Evolutionary conservation across 2,113 vertebrate genomes (phyloP).

Genomic region (Chionodraco myersi): DNA sequence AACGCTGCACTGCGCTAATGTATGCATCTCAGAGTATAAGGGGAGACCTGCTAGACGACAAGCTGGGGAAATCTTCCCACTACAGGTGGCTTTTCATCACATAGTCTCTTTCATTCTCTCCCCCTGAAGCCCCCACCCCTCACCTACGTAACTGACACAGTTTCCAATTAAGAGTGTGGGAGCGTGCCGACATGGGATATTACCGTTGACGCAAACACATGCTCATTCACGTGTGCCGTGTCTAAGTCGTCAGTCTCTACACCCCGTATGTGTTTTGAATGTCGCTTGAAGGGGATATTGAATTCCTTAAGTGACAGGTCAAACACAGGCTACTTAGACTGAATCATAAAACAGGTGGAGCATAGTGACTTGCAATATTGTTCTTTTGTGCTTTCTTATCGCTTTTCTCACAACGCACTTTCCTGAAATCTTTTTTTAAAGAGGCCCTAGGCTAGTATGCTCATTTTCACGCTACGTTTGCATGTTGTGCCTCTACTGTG

Average conservation of each 20-base stretch:
- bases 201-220: constrained; percentile 65
- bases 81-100: constrained; percentile 73
- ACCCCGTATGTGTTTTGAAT: constrained; percentile 32
- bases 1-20: constrained; percentile 52
- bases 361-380: background rate
- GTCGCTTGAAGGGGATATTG: constrained; percentile 43
- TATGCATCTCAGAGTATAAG: constrained; percentile 50
- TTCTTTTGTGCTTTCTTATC: background rate
- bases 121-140: constrained; percentile 42
- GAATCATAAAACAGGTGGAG: constrained; percentile 16
- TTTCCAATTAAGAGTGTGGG: constrained; percentile 72
- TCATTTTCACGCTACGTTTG: too few relatives aligned
- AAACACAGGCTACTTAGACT: constrained; percentile 18
- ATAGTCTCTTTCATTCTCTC: constrained; percentile 79
- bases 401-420: background rate
- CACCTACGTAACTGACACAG: constrained; percentile 51
- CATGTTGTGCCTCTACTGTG: too few relatives aligned
- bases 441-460: too few relatives aligned
- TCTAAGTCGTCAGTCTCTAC: background rate
- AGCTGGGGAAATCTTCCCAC: constrained; percentile 58
- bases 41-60: constrained; percentile 37
- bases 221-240: constrained; percentile 26
- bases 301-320: constrained; percentile 30
- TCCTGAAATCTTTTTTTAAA: background rate
- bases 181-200: constrained; percentile 24